Conservation (phyloP, 2,113 vertebrate species). For the Thunnus thynnus region DNA sequence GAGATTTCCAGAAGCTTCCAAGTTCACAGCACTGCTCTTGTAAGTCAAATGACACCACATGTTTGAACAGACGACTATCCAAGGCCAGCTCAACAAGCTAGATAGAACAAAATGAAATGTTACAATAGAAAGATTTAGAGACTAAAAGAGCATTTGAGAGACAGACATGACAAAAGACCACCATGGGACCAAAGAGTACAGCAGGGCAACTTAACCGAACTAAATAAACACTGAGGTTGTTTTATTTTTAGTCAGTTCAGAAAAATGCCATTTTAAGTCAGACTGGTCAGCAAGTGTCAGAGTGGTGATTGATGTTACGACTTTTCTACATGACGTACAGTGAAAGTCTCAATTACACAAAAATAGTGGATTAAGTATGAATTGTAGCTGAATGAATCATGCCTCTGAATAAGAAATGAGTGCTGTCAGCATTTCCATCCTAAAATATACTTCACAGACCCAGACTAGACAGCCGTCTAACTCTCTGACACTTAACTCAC, state of each 20-base stretch:
- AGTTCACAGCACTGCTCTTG: constrained; percentile 45
- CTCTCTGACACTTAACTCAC: constrained; percentile 12
- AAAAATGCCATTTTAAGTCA: constrained; percentile 16
- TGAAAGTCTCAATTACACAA: constrained; percentile 10
- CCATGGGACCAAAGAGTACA: constrained; percentile 1
- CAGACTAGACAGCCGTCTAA: constrained; percentile 17
- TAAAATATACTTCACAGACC: constrained; percentile 47
- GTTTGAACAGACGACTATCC: constrained; percentile 41
- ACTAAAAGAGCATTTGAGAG: constrained; percentile 22
- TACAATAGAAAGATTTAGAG: constrained; percentile 11
- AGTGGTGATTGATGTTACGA: neutral
- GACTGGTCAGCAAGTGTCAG: neutral
- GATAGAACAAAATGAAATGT: constrained; percentile 27
- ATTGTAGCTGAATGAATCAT: neutral
- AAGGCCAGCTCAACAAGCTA: constrained; percentile 14
- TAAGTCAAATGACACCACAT: constrained; percentile 60
- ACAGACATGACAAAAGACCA: constrained; percentile 11
- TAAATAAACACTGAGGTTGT: constrained; percentile 2
- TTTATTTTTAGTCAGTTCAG: neutral
- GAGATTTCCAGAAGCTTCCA: constrained; percentile 58
- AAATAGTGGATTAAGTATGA: constrained; percentile 6
- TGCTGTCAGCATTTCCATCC: constrained; percentile 40
- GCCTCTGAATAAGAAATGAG: constrained; percentile 24
- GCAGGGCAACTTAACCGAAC: neutral
- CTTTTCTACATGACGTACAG: neutral